A percentile compares a stretch with the other conserved stretches of the same genome.
Evolutionary conservation across 2,797 vertebrate species (phyloP).

Genomic region (Notamacropus eugenii): DNA sequence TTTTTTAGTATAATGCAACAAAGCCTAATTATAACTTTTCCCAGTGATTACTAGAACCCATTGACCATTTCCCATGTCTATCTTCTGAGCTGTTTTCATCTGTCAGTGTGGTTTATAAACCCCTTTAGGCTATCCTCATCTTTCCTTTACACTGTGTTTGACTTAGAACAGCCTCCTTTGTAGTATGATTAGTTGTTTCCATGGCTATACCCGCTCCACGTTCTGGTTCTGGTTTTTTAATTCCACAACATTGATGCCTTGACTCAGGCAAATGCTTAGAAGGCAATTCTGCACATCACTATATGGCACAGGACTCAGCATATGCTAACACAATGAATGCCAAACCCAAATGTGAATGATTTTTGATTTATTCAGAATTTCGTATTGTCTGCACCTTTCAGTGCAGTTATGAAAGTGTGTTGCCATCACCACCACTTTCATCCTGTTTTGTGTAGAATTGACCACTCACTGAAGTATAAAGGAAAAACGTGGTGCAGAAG

Average conservation of each 20-base stretch:
- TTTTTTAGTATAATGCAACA: background rate
- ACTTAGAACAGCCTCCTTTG: background rate
- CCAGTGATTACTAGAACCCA: background rate
- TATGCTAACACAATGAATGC: slow-evolving; percentile 28
- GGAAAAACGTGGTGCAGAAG: background rate
- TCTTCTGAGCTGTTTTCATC: background rate
- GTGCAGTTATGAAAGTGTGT: background rate
- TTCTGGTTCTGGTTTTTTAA: background rate
- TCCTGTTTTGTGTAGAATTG: background rate
- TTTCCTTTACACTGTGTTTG: background rate
- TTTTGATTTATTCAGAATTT: slow-evolving; percentile 46
- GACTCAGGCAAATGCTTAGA: background rate
- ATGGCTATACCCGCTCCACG: background rate
- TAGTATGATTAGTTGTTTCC: background rate
- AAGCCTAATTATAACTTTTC: background rate
- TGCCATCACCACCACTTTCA: background rate
- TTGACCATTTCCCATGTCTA: background rate
- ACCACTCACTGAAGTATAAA: slow-evolving; percentile 36
- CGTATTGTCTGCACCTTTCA: background rate
- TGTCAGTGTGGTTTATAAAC: background rate
- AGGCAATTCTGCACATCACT: background rate
- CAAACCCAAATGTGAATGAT: slow-evolving; percentile 42
- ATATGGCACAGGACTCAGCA: background rate
- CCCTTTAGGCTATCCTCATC: background rate
- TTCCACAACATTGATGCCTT: background rate